These are phyloP conservation scores for Pammene fasciana DNA, from an alignment of 2,888 invertebrate species.

Conservation along the genomic window DNA sequence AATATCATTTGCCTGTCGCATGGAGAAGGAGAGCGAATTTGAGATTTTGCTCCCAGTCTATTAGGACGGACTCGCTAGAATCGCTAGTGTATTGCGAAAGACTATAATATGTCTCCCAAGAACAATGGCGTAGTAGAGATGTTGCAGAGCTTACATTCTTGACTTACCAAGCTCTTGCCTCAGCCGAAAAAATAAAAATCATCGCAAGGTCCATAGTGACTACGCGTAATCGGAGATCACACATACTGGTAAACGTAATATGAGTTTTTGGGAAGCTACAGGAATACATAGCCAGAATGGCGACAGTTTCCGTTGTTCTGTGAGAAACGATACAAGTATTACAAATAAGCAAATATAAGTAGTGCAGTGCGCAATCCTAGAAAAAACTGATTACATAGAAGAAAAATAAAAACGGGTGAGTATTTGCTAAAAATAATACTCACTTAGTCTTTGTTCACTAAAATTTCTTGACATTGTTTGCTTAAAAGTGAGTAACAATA, in stretches of 20 bases:
- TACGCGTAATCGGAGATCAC: neutral
- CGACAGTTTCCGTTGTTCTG: constrained; percentile 44
- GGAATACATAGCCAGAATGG: constrained; percentile 38
- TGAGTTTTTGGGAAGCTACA: neutral
- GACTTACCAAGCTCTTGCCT: neutral
- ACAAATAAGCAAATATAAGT: constrained; percentile 6
- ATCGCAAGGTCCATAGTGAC: neutral
- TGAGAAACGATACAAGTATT: constrained; percentile 10
- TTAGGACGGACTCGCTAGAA: constrained; percentile 4
- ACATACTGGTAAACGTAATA: neutral
- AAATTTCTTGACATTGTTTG: too few relatives aligned
- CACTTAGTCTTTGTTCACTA: too few relatives aligned
- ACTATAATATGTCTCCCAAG: constrained; percentile 27
- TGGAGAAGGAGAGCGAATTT: too few relatives aligned
- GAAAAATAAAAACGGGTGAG: neutral
- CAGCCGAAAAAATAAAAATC: neutral
- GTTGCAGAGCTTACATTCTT: constrained; percentile 41
- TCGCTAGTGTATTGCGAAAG: constrained; percentile 21
- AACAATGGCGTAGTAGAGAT: constrained; percentile 54
- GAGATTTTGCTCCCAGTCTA: too few relatives aligned
- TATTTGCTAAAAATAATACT: neutral
- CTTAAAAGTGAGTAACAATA: too few relatives aligned
- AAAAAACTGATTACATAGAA: neutral
- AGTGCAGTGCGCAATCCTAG: neutral
- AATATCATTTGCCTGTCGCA: too few relatives aligned